A percentile compares a stretch with the other conserved stretches of the same genome.
phyloP scores from a whole-genome alignment of 2,797 vertebrate genomes.

The Coregonus ussuriensis region DNA sequence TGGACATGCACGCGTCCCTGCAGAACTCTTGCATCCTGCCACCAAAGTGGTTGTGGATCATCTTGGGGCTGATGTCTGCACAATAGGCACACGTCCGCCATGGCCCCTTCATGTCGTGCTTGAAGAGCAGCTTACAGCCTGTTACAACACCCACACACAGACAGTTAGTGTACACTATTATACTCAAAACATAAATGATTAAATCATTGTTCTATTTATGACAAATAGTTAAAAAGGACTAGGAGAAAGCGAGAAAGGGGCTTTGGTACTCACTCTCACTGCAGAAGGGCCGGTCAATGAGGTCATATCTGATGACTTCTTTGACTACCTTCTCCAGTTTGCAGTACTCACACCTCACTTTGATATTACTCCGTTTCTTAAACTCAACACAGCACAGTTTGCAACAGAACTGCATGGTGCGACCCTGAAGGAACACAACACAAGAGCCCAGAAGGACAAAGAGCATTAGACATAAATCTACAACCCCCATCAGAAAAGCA shows the following conservation, averaged over 20 bases:
- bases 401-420: slow-evolving; percentile 71
- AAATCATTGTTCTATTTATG: no score
- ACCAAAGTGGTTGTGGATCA: slow-evolving; percentile 90
- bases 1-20: slow-evolving; percentile 94
- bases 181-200: no score
- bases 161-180: background rate
- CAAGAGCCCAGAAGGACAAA: background rate
- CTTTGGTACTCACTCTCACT: slow-evolving; percentile 70
- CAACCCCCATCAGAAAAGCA: background rate
- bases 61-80: slow-evolving; percentile 83
- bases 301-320: slow-evolving; percentile 66
- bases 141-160: slow-evolving; percentile 5
- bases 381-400: slow-evolving; percentile 66
- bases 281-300: slow-evolving; percentile 68
- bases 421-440: slow-evolving; percentile 55
- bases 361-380: slow-evolving; percentile 68
- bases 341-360: slow-evolving; percentile 66
- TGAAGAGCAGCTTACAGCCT: slow-evolving; percentile 93
- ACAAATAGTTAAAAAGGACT: slow-evolving; percentile 10
- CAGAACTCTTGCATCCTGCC: slow-evolving; percentile 95
- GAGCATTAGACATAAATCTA: background rate
- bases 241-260: background rate
- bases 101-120: slow-evolving; percentile 82
- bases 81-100: slow-evolving; percentile 93
- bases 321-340: slow-evolving; percentile 70